Conservation (phyloP, 2,888 invertebrate genomes). For the Ochropleura plecta region DNA sequence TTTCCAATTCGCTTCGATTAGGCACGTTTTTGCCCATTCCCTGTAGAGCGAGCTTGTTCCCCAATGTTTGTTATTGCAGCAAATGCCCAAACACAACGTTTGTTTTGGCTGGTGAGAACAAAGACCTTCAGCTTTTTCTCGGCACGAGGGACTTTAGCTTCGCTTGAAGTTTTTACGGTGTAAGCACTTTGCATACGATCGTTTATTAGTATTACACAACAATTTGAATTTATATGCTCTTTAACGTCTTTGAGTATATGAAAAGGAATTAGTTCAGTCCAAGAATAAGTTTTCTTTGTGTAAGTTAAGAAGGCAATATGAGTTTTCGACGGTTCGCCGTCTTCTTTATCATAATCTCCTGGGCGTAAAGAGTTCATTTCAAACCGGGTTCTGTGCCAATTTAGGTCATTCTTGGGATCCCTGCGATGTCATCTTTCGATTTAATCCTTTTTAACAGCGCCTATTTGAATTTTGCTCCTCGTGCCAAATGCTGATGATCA, state of each 20-base stretch:
- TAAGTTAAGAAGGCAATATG: conserved; percentile 46
- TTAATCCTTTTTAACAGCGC: conserved; percentile 55
- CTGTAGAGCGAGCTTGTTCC: conserved; percentile 71
- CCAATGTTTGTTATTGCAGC: conserved; percentile 86
- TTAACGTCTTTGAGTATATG: conserved; percentile 65
- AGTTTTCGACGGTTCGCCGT: conserved; percentile 46
- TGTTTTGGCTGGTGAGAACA: conserved; percentile 89
- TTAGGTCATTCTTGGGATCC: conserved; percentile 49
- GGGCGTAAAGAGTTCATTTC: conserved; percentile 59
- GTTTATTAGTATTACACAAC: conserved; percentile 75
- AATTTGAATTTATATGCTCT: conserved; percentile 74
- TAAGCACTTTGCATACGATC: conserved; percentile 73
- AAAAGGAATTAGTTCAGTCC: conserved; percentile 65
- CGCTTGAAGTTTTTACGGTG: conserved; percentile 83
- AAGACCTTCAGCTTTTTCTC: conserved; percentile 83
- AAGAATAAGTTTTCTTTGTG: conserved; percentile 60
- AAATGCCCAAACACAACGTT: conserved; percentile 84
- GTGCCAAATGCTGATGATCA: conserved; percentile 33
- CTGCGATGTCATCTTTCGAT: conserved; percentile 40
- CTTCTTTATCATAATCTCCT: conserved; percentile 55
- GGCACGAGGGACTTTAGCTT: conserved; percentile 75
- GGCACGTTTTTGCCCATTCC: conserved; percentile 81
- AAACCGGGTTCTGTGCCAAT: conserved; percentile 49
- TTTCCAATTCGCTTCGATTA: conserved; percentile 81
- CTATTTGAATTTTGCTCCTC: conserved; percentile 42